Percentiles rank a stretch among this genome's conserved stretches.
Conservation (phyloP, 2,797 vertebrate species). For the Tragopan temminckii region DNA sequence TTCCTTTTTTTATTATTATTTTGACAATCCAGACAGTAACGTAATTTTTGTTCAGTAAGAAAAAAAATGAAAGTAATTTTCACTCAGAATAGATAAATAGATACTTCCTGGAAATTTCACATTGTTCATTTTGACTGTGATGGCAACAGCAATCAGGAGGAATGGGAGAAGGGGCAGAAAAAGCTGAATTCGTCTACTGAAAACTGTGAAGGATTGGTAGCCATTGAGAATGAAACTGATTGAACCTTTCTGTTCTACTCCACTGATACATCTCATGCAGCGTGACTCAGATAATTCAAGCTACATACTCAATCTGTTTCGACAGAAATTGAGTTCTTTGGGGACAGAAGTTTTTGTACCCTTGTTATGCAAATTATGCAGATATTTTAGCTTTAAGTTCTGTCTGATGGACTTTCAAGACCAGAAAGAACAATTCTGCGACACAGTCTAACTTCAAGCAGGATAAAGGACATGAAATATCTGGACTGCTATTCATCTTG, state of each 20-base stretch:
- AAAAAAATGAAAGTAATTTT: background rate
- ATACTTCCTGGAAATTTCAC: background rate
- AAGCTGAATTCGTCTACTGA: background rate
- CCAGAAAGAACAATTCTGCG: background rate
- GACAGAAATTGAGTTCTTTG: background rate
- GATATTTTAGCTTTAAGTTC: background rate
- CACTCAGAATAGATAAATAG: background rate
- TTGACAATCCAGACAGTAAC: background rate
- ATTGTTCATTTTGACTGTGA: background rate
- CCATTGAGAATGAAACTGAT: background rate
- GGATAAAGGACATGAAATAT: background rate
- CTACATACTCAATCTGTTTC: background rate
- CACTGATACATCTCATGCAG: background rate
- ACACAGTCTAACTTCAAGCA: accelerated
- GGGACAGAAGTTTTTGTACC: background rate
- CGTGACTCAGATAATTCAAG: background rate
- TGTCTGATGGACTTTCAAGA: background rate
- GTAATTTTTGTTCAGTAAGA: background rate
- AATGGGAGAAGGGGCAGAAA: background rate
- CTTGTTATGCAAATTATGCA: background rate
- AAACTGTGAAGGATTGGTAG: background rate
- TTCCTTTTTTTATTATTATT: background rate
- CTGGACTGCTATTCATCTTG: background rate
- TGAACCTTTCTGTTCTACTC: background rate
- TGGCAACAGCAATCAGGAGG: background rate